Conservation (phyloP, 1,140 invertebrate genomes). For the Venustaconcha ellipsiformis region DNA sequence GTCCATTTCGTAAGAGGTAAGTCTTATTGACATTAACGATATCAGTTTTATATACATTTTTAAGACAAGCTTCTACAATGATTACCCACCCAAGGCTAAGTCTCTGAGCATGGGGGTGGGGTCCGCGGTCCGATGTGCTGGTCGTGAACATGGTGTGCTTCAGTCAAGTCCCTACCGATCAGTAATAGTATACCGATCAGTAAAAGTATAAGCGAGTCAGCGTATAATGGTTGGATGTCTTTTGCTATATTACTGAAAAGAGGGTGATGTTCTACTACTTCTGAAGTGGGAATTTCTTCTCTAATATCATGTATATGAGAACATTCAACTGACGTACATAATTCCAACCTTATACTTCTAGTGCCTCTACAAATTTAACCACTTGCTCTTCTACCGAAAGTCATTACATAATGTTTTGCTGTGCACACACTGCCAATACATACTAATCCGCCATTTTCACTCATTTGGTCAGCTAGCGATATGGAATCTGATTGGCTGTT, state of each 20-base stretch:
- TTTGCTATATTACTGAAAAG: slow-evolving; percentile 11
- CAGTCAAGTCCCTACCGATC: slow-evolving; percentile 11
- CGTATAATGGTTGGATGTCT: slow-evolving; percentile 11
- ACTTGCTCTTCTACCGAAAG: slow-evolving; percentile 2
- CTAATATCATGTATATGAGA: slow-evolving; percentile 21
- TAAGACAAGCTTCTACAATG: slow-evolving; percentile 16
- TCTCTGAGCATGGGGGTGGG: slow-evolving; percentile 9
- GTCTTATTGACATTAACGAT: background rate
- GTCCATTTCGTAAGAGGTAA: background rate
- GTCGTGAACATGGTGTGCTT: slow-evolving; percentile 17
- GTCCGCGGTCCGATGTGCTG: slow-evolving; percentile 12
- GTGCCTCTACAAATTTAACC: slow-evolving; percentile 13
- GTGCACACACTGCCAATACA: slow-evolving; percentile 21
- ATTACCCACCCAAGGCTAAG: slow-evolving; percentile 26
- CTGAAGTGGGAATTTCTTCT: slow-evolving; percentile 27
- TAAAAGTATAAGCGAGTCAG: slow-evolving; percentile 10
- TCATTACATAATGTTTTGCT: background rate
- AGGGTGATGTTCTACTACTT: slow-evolving; percentile 14
- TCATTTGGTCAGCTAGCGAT: background rate
- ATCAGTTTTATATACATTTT: slow-evolving; percentile 4
- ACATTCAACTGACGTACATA: slow-evolving; percentile 20
- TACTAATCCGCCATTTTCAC: background rate
- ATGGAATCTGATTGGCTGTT: slow-evolving; percentile 16
- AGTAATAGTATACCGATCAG: slow-evolving; percentile 22
- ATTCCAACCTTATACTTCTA: background rate